Base-by-base conservation (phyloP, 2,113 vertebrate genomes). In the Mellivora capensis region DNA sequence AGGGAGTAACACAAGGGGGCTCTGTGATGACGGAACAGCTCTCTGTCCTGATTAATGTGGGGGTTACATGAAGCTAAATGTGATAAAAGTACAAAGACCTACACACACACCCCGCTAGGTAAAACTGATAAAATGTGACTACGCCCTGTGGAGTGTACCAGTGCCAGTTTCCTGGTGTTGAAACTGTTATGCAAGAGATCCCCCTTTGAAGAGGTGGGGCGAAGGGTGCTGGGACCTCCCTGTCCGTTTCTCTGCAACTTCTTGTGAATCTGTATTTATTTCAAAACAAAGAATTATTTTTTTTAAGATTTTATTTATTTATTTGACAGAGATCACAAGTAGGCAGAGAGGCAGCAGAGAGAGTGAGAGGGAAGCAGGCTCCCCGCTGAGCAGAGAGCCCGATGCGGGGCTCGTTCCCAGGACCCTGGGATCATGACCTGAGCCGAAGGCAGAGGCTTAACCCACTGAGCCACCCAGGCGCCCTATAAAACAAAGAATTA, bases 231-330 rank as follows among this genome's bases (percentile, higher is more conserved):
- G 34, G 10, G 39, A 72, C 31, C 42, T 37, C 37, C 77, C 79
- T 61, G 2, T 42, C 39, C 59, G 23, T 69, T 52, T 96, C 88
- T 91, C 47, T 37, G 59, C 62, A 88, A 64, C 37, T 94, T 94
- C 76, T 80, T 87, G 3, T 39, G 13, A 93, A 81, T 90, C 54
- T 29, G 11, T 13, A 77, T 81, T 39, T 62, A 96, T 52, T 89
- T 91, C 59, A 74, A 89, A 89, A 82, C 29, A n/a, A 94, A 81
- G 9, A 74, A 57, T 62, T 64, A 86, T 52, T 94, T 84, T n/a
- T n/a, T n/a, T n/a, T n/a, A n/a, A n/a, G n/a, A n/a, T n/a, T n/a
- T n/a, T n/a, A n/a, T n/a, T n/a, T n/a, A n/a, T n/a, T n/a, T n/a
- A n/a, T n/a, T n/a, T n/a, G n/a, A n/a, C n/a, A n/a, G n/a, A n/a